Evolutionary conservation across 2,113 vertebrate genomes (phyloP).

Genomic region (Seriola quinqueradiata): DNA sequence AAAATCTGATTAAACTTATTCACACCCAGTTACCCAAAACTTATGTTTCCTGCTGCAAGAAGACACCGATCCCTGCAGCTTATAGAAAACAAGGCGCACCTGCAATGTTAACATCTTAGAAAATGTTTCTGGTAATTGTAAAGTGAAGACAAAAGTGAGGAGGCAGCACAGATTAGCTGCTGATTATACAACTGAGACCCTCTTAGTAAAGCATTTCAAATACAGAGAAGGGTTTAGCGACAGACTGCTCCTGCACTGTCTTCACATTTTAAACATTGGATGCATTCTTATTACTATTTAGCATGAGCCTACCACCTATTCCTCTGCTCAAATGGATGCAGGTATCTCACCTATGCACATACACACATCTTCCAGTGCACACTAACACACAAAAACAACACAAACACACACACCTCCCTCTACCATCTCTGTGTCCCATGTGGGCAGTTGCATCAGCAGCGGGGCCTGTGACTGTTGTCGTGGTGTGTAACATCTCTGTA

Average conservation of each 20-base stretch:
- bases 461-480: slow-evolving; percentile 68
- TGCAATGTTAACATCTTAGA: background rate
- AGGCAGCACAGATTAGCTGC: background rate
- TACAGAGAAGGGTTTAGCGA: too few relatives aligned
- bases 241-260: background rate
- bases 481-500: slow-evolving; percentile 69
- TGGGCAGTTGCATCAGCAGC: slow-evolving; percentile 71
- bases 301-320: background rate
- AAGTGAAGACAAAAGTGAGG: background rate
- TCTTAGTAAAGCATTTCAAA: background rate
- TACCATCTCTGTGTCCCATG: slow-evolving; percentile 48
- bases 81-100: background rate
- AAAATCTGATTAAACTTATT: background rate
- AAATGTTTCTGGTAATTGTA: background rate
- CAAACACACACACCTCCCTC: slow-evolving; percentile 23
- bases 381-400: slow-evolving; percentile 14
- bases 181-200: background rate
- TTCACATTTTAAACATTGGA: background rate
- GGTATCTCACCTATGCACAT: background rate
- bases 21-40: background rate
- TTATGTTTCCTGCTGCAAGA: background rate
- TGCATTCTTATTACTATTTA: background rate
- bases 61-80: slow-evolving; percentile 6
- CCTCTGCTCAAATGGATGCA: slow-evolving; percentile 26
- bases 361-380: background rate